A percentile compares a stretch with the other conserved stretches of the same genome.
Conservation (phyloP, 2,888 invertebrate genomes). For the Drosophila quinaria region DNA sequence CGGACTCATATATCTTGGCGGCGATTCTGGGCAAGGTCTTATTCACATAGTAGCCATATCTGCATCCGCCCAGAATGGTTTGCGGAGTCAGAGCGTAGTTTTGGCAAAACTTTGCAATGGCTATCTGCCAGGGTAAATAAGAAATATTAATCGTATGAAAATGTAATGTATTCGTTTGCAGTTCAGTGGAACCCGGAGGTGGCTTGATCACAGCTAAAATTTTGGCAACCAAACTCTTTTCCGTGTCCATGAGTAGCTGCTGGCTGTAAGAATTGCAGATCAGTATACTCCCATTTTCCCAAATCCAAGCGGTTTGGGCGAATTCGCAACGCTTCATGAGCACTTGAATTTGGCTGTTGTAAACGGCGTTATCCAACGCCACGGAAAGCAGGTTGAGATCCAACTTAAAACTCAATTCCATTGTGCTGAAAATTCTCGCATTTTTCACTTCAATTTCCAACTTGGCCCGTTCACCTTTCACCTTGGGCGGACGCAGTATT, state of each 20-base stretch:
- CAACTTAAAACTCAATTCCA: background rate
- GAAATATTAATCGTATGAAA: background rate
- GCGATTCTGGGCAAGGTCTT: background rate
- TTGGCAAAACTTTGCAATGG: background rate
- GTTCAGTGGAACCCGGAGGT: background rate
- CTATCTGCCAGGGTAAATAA: background rate
- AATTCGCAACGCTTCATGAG: background rate
- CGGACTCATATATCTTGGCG: background rate
- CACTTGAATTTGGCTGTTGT: background rate
- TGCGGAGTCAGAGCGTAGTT: background rate
- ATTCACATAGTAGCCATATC: background rate
- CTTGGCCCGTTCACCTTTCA: background rate
- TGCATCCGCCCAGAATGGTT: background rate
- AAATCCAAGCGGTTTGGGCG: background rate
- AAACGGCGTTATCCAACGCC: background rate
- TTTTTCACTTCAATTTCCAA: background rate
- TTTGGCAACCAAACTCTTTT: background rate
- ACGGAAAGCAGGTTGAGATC: background rate
- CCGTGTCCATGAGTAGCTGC: background rate
- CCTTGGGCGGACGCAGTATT: background rate
- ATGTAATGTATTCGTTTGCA: background rate
- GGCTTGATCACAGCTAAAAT: background rate
- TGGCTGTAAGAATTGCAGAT: background rate
- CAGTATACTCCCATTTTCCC: background rate
- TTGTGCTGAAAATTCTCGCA: background rate